Percentiles rank a stretch among this genome's conserved stretches.
Evolutionary conservation across 1,140 invertebrate genomes (phyloP).

Genomic region (Sarcophaga peregrina): DNA sequence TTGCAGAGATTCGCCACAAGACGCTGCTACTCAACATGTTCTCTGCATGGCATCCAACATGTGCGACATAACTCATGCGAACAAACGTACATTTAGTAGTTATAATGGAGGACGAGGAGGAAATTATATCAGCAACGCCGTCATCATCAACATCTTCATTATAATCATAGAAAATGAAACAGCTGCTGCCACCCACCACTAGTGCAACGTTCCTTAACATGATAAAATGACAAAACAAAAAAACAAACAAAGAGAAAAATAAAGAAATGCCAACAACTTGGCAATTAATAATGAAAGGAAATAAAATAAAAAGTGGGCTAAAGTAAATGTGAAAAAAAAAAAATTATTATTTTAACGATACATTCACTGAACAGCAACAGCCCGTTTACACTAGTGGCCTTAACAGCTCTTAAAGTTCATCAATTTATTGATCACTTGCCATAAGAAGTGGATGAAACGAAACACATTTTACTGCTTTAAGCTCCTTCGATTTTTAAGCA

Average conservation of each 20-base stretch:
- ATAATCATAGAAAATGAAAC: background rate
- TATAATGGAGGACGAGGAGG: background rate
- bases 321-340: background rate
- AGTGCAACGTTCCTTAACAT: background rate
- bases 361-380: background rate
- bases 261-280: background rate
- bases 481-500: background rate
- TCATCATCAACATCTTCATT: too few relatives aligned
- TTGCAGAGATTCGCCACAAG: slow-evolving; percentile 79
- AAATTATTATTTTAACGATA: background rate
- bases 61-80: slow-evolving; percentile 80
- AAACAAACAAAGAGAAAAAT: too few relatives aligned
- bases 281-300: background rate
- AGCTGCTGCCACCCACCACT: background rate
- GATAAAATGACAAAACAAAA: background rate
- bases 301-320: background rate
- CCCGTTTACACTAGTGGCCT: background rate
- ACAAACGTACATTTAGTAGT: slow-evolving; percentile 80
- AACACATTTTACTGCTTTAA: background rate
- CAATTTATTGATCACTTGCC: background rate
- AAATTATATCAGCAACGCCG: background rate
- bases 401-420: background rate
- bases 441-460: background rate
- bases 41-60: slow-evolving; percentile 73
- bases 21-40: slow-evolving; percentile 78